Evolutionary conservation across 2,797 vertebrate species (phyloP).

Genomic region (Epinephelus awoara): DNA sequence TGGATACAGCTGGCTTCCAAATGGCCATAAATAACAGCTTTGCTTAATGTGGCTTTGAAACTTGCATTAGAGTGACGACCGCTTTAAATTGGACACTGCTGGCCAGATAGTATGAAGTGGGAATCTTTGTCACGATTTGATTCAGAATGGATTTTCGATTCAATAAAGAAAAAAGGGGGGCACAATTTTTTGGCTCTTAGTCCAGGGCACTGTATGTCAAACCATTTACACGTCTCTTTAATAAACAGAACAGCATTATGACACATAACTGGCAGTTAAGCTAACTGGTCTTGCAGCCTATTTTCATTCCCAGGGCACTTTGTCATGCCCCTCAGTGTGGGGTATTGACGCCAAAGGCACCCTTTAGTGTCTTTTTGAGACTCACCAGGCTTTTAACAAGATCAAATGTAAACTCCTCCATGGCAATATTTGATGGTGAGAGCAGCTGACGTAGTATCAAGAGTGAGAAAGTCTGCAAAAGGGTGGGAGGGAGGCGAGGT

Average conservation of each 20-base stretch:
- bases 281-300: too few species aligned
- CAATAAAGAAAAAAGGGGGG: not conserved
- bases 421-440: too few species aligned
- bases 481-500: too few species aligned
- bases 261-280: not conserved
- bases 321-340: too few species aligned
- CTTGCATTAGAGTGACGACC: conserved; percentile 17
- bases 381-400: too few species aligned
- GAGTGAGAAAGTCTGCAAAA: too few species aligned
- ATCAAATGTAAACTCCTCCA: too few species aligned
- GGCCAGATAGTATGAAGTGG: not conserved
- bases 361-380: too few species aligned
- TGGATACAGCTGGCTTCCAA: conserved; percentile 34
- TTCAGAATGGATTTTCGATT: not conserved
- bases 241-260: not conserved
- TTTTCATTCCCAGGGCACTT: too few species aligned
- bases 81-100: not conserved
- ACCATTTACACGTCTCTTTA: not conserved
- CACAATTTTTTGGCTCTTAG: not conserved
- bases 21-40: conserved; percentile 47
- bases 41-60: conserved; percentile 30
- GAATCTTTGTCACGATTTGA: not conserved
- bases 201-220: not conserved
- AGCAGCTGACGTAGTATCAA: too few species aligned
- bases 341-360: too few species aligned